These are phyloP conservation scores for Sebastolobus altivelis DNA, from an alignment of 2,797 vertebrate genomes.

Conservation along the genomic window DNA sequence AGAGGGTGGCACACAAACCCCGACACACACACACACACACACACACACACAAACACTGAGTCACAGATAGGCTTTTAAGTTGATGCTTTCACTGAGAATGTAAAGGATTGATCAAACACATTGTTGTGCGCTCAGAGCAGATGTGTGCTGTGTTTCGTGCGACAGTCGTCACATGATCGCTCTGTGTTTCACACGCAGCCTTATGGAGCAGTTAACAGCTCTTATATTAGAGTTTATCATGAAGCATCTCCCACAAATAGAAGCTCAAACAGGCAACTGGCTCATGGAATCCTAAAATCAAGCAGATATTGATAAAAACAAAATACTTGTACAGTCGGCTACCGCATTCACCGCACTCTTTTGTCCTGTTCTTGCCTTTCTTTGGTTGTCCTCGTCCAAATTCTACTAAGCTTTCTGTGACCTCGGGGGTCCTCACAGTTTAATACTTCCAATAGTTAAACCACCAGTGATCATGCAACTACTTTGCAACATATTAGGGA, in stretches of 20 bases:
- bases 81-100: constrained; percentile 16
- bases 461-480: background rate
- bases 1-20: constrained; percentile 35
- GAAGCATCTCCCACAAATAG: background rate
- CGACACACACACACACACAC: constrained; percentile 13
- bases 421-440: constrained; percentile 23
- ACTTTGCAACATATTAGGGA: background rate
- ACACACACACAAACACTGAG: constrained; percentile 20
- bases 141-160: constrained; percentile 27
- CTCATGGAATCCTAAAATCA: background rate
- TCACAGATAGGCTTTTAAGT: background rate
- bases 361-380: background rate
- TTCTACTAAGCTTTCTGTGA: constrained; percentile 1
- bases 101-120: constrained; percentile 26
- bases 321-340: background rate
- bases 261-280: background rate
- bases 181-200: constrained; percentile 26
- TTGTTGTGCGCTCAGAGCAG: constrained; percentile 22
- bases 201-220: background rate
- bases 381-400: background rate
- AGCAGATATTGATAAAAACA: background rate
- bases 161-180: constrained; percentile 9
- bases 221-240: background rate
- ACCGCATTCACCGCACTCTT: background rate
- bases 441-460: background rate